Evolutionary conservation across 2,113 vertebrate genomes (phyloP).

Genomic region (Lutjanus erythropterus): DNA sequence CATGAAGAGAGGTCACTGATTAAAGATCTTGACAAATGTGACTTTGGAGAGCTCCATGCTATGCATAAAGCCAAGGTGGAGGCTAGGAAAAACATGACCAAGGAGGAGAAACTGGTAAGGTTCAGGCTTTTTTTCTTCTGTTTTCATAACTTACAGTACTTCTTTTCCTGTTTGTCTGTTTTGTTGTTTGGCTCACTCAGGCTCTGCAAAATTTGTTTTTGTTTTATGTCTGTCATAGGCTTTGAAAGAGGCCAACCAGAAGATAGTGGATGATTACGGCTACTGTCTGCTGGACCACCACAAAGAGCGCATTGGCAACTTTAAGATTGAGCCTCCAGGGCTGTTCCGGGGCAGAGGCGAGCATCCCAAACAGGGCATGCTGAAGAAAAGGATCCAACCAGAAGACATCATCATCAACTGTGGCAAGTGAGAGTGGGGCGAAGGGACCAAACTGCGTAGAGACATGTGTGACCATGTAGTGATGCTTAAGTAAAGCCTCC

Average conservation of each 20-base stretch:
- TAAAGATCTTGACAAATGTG: slow-evolving; percentile 82
- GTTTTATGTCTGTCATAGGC: slow-evolving; percentile 40
- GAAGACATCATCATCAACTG: slow-evolving; percentile 85
- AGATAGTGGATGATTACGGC: slow-evolving; percentile 81
- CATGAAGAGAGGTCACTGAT: slow-evolving; percentile 81
- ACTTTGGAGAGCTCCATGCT: slow-evolving; percentile 82
- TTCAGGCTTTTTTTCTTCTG: background rate
- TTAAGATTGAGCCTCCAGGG: slow-evolving; percentile 81
- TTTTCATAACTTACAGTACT: no score
- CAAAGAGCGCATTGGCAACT: slow-evolving; percentile 81
- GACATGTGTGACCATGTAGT: background rate
- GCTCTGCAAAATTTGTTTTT: no score
- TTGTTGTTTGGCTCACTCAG: no score
- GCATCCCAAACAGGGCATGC: slow-evolving; percentile 84
- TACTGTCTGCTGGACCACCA: slow-evolving; percentile 81
- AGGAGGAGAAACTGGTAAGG: slow-evolving; percentile 85
- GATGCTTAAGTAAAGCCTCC: background rate
- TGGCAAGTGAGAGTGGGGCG: slow-evolving; percentile 64
- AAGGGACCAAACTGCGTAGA: background rate
- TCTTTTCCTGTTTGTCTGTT: background rate
- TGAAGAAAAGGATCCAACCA: slow-evolving; percentile 84
- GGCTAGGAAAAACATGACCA: slow-evolving; percentile 80
- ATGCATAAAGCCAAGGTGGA: slow-evolving; percentile 85
- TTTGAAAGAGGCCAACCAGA: slow-evolving; percentile 82
- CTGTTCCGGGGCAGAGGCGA: slow-evolving; percentile 81